These are phyloP conservation scores for Phymatocera aterrima DNA, from an alignment of 2,888 invertebrate species.

Conservation along the genomic window DNA sequence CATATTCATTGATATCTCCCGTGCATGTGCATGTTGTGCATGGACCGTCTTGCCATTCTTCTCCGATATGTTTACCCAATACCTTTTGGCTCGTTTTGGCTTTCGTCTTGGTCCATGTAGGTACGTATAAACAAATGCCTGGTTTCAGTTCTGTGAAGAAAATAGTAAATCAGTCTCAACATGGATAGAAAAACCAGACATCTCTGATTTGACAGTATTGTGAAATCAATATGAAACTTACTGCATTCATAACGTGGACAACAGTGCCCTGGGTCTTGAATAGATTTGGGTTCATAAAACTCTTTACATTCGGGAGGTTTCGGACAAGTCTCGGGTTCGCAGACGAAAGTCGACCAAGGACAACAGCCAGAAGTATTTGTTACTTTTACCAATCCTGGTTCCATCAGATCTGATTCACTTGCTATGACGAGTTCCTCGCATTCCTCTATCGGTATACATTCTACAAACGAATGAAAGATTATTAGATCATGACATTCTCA, in stretches of 20 bases:
- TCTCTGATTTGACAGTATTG: neutral
- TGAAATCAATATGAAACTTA: constrained; percentile 64
- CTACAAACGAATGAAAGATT: constrained; percentile 70
- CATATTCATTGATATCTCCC: constrained; percentile 64
- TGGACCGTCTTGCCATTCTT: constrained; percentile 83
- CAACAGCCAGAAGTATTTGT: constrained; percentile 84
- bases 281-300: constrained; percentile 76
- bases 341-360: constrained; percentile 79
- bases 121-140: constrained; percentile 81
- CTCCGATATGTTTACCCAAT: constrained; percentile 70
- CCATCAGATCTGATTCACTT: constrained; percentile 72
- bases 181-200: constrained; percentile 1
- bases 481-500: neutral
- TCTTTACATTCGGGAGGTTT: constrained; percentile 78
- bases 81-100: constrained; percentile 40
- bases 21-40: constrained; percentile 82
- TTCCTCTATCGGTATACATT: constrained; percentile 84
- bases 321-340: constrained; percentile 81
- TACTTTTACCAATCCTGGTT: constrained; percentile 80
- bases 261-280: constrained; percentile 75
- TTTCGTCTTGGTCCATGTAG: constrained; percentile 76
- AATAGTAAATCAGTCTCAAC: constrained; percentile 26
- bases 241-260: constrained; percentile 83
- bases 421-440: constrained; percentile 76
- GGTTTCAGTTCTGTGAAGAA: constrained; percentile 77